Conservation (phyloP, 1,140 invertebrate genomes). For the Bombus superbus region DNA sequence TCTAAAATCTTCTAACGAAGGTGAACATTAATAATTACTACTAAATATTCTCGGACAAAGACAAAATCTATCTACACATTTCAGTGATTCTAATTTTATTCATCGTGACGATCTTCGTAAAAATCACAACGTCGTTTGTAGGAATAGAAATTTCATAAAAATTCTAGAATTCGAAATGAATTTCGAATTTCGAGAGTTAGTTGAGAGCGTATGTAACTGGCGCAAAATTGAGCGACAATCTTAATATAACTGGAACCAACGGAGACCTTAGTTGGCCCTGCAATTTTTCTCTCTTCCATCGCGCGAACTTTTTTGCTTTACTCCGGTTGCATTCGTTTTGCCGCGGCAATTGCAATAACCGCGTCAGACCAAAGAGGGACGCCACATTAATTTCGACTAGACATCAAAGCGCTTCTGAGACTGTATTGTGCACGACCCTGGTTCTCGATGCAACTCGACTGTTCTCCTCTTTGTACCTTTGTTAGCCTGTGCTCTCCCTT, state of each 20-base stretch:
- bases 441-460: conserved; percentile 12
- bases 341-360: conserved; percentile 39
- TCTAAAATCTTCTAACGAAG: too few species aligned
- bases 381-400: conserved; percentile 39
- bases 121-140: neutral
- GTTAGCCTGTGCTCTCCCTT: neutral
- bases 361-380: neutral
- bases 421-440: conserved; percentile 11
- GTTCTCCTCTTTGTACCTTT: conserved; percentile 27
- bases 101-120: neutral
- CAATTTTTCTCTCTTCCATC: conserved; percentile 3
- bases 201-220: neutral
- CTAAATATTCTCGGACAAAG: too few species aligned
- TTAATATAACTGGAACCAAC: neutral
- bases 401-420: conserved; percentile 44
- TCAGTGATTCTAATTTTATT: neutral
- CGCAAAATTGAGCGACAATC: conserved; percentile 5
- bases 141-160: neutral
- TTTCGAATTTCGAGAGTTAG: neutral
- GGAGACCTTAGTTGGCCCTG: neutral
- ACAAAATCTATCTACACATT: neutral
- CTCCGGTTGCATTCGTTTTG: conserved; percentile 10
- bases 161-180: neutral
- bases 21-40: too few species aligned
- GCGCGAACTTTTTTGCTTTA: neutral